These are phyloP conservation scores for Mya arenaria DNA, from an alignment of 1,140 invertebrate species.

Conservation along the genomic window DNA sequence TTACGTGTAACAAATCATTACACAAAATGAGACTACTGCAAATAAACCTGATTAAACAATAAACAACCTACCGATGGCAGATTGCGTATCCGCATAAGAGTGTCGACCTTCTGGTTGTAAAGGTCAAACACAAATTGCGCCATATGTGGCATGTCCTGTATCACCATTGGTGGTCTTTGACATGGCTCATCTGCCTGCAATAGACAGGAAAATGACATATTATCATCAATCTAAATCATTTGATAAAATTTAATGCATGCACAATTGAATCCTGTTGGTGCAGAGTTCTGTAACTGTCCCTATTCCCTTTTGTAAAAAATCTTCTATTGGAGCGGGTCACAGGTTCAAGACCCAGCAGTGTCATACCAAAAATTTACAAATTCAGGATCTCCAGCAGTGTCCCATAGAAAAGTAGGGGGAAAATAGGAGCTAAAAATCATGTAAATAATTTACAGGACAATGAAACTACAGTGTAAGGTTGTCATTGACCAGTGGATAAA, in stretches of 20 bases:
- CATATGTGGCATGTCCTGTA: conserved; percentile 96
- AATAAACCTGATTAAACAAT: background rate
- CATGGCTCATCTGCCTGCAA: conserved; percentile 67
- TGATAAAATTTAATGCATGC: background rate
- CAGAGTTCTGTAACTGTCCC: too few relatives aligned
- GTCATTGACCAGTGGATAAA: too few relatives aligned
- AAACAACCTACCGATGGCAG: conserved; percentile 61
- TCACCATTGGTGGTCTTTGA: conserved; percentile 80
- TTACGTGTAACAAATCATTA: background rate
- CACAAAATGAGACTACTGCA: background rate
- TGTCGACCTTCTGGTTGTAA: conserved; percentile 89
- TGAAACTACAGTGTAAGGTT: too few relatives aligned
- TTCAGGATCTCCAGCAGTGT: too few relatives aligned
- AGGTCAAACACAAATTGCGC: conserved; percentile 95
- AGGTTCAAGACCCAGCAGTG: too few relatives aligned
- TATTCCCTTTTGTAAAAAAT: background rate
- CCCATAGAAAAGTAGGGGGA: too few relatives aligned
- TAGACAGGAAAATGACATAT: background rate
- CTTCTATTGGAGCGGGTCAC: too few relatives aligned
- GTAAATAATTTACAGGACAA: too few relatives aligned
- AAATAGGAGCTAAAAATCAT: too few relatives aligned
- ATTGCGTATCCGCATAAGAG: conserved; percentile 70
- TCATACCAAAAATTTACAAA: too few relatives aligned
- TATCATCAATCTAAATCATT: background rate
- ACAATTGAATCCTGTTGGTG: background rate